Evolutionary conservation across 2,113 vertebrate species (phyloP).

Genomic region (Chaetodon trifascialis): DNA sequence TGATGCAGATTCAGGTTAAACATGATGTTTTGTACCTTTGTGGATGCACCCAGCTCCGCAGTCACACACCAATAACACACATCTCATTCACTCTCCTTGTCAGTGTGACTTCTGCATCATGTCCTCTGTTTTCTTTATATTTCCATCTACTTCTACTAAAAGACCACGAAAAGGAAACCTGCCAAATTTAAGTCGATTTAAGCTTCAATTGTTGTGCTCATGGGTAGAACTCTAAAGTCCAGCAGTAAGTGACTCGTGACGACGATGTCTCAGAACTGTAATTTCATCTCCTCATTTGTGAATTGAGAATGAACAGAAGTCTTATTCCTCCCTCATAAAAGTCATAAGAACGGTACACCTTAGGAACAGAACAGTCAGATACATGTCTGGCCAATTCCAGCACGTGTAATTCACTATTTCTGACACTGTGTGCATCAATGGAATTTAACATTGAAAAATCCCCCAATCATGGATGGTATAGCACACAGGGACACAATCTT

Average conservation of each 20-base stretch:
- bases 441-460: constrained; percentile 38
- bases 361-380: not conserved
- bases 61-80: not conserved
- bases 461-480: constrained; percentile 24
- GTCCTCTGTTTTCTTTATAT: not conserved
- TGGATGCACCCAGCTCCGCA: not conserved
- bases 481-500: constrained; percentile 43
- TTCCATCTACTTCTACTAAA: not conserved
- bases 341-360: constrained; percentile 13
- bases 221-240: not conserved
- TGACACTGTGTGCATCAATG: constrained; percentile 29
- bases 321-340: not conserved
- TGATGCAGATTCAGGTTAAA: not conserved
- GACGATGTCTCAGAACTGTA: not conserved
- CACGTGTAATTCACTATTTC: constrained; percentile 14
- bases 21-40: not conserved
- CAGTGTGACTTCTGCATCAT: not conserved
- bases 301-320: not conserved
- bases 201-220: not conserved
- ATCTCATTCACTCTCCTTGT: not conserved
- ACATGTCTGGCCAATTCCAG: not conserved
- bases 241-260: not conserved
- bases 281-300: not conserved
- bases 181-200: not conserved
- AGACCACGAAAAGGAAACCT: not conserved